These are phyloP conservation scores for Sylvia atricapilla DNA, from an alignment of 2,113 vertebrate species.

Conservation along the genomic window DNA sequence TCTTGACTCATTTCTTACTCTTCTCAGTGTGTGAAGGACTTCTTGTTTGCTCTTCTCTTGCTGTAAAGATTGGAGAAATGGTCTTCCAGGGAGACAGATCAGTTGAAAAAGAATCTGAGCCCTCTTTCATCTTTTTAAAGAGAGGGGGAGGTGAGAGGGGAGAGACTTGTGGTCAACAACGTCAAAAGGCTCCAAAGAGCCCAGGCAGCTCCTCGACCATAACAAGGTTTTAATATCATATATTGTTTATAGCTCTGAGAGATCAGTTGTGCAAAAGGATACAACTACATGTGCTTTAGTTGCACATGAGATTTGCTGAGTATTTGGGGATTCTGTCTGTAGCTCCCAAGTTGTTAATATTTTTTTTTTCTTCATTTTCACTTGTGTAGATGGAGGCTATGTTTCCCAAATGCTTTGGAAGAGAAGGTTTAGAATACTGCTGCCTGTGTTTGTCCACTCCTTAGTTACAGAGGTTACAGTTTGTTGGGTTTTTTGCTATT, in stretches of 20 bases:
- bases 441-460: not conserved
- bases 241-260: slow-evolving; percentile 41
- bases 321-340: slow-evolving; percentile 7
- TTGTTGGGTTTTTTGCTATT: not conserved
- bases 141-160: not conserved
- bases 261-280: slow-evolving; percentile 20
- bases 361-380: not conserved
- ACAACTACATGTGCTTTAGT: slow-evolving; percentile 12
- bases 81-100: not conserved
- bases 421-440: not conserved
- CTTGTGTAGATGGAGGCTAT: not conserved
- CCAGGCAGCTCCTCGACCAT: not conserved
- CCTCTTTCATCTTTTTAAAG: not conserved
- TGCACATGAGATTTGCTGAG: slow-evolving; percentile 17
- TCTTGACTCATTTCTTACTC: not conserved
- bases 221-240: slow-evolving; percentile 46
- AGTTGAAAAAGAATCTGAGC: not conserved
- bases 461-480: not conserved
- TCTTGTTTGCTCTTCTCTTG: not conserved
- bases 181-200: slow-evolving; percentile 12
- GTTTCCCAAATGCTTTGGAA: slow-evolving; percentile 24
- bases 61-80: not conserved
- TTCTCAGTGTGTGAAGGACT: not conserved
- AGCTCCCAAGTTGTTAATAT: not conserved
- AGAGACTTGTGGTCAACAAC: not conserved